Conservation (phyloP, 2,888 invertebrate species). For the Ichneumon xanthorius region DNA sequence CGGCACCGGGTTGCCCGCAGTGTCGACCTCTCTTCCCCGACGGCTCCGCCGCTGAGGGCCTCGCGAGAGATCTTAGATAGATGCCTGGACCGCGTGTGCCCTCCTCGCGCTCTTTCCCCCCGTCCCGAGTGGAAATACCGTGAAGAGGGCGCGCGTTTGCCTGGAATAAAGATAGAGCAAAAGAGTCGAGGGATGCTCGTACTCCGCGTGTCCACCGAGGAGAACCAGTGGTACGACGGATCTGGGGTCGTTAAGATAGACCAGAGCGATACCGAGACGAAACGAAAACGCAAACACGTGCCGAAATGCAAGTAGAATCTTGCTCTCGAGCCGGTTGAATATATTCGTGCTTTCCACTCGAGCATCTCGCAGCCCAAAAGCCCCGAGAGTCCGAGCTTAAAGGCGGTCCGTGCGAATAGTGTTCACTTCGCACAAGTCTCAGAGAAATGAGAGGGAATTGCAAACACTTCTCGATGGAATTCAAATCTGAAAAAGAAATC, state of each 20-base stretch:
- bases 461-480: too few relatives aligned
- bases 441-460: too few relatives aligned
- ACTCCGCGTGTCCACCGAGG: slow-evolving; percentile 22
- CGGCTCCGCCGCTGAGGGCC: slow-evolving; percentile 43
- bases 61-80: slow-evolving; percentile 63
- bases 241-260: slow-evolving; percentile 80
- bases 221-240: slow-evolving; percentile 73
- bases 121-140: slow-evolving; percentile 36
- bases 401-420: neutral
- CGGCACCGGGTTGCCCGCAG: slow-evolving; percentile 44
- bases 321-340: neutral
- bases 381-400: too few relatives aligned
- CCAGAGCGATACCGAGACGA: slow-evolving; percentile 72
- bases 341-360: neutral
- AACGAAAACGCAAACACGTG: slow-evolving; percentile 64
- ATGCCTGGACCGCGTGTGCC: slow-evolving; percentile 31
- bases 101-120: neutral
- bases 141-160: slow-evolving; percentile 29
- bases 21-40: slow-evolving; percentile 55
- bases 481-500: too few relatives aligned
- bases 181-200: slow-evolving; percentile 71
- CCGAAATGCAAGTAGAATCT: slow-evolving; percentile 49
- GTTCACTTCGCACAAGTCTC: too few relatives aligned
- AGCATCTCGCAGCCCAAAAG: neutral
- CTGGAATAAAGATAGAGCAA: slow-evolving; percentile 68